Evolutionary conservation across 2,888 invertebrate genomes (phyloP).

Genomic region (Pterostichus madidus): DNA sequence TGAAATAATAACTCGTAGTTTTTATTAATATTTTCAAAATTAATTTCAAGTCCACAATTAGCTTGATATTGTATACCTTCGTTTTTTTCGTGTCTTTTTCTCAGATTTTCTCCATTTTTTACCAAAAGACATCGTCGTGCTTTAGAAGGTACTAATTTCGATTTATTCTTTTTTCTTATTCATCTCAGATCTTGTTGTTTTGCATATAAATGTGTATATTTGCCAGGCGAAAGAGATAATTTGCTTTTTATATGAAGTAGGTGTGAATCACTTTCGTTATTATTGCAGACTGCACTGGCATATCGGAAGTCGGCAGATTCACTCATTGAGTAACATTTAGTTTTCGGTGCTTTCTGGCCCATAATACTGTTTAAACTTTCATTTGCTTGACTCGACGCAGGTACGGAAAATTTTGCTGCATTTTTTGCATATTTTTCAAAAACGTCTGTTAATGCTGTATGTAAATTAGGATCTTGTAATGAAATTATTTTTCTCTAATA

Average conservation of each 20-base stretch:
- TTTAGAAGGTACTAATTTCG: too few species aligned
- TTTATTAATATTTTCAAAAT: too few species aligned
- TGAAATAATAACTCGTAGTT: too few species aligned
- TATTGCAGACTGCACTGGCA: conserved; percentile 67
- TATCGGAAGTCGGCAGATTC: conserved; percentile 66
- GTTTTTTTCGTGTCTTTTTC: too few species aligned
- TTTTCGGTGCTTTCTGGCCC: conserved; percentile 70
- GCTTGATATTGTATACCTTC: too few species aligned
- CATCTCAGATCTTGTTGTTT: too few species aligned
- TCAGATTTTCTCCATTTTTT: too few species aligned
- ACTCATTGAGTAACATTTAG: conserved; percentile 65
- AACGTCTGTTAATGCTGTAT: not conserved
- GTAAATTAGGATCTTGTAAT: not conserved
- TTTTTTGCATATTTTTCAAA: too few species aligned
- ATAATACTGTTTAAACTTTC: conserved; percentile 69
- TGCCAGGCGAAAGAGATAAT: conserved; percentile 67
- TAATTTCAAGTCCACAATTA: too few species aligned
- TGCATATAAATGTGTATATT: conserved; percentile 56
- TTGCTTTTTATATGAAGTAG: conserved; percentile 56
- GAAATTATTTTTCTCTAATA: not conserved
- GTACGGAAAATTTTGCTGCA: conserved; percentile 68
- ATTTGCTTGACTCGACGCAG: conserved; percentile 69
- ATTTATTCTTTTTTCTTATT: too few species aligned
- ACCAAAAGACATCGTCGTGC: too few species aligned
- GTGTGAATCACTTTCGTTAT: conserved; percentile 67